phyloP scores from a whole-genome alignment of 1,140 invertebrate genomes.

The Pseudomyrmex flavicornis region DNA sequence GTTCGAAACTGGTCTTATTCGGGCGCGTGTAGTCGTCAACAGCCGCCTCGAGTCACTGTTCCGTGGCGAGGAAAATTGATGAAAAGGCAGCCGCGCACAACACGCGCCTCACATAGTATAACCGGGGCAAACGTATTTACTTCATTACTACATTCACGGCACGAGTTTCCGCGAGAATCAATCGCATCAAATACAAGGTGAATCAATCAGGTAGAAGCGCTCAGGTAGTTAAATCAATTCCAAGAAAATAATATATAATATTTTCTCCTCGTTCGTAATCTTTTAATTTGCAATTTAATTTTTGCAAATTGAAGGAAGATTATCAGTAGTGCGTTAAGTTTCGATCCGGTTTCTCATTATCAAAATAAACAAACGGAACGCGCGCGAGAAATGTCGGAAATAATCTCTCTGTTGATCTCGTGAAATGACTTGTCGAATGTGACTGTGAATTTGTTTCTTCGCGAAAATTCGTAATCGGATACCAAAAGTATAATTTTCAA shows the following conservation, averaged over 20 bases:
- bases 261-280: not conserved
- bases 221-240: not conserved
- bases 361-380: slow-evolving; percentile 4
- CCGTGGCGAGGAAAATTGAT: not conserved
- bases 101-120: not conserved
- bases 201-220: not conserved
- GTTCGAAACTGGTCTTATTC: too few relatives aligned
- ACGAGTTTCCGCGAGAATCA: not conserved
- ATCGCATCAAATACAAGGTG: not conserved
- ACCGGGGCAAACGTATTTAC: not conserved
- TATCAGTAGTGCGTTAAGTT: not conserved
- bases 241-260: not conserved
- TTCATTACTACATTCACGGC: not conserved
- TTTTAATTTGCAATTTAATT: not conserved
- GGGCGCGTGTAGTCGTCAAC: too few relatives aligned
- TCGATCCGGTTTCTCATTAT: not conserved
- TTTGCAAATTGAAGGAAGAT: not conserved
- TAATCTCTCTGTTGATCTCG: slow-evolving; percentile 29
- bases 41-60: too few relatives aligned
- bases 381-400: slow-evolving; percentile 11
- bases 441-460: slow-evolving; percentile 17
- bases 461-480: not conserved
- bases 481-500: not conserved
- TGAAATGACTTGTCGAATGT: slow-evolving; percentile 39
- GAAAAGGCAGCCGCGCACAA: not conserved